Conservation (phyloP, 35 echinoderm and acorn worm genomes). For the Amphiura filiformis region DNA sequence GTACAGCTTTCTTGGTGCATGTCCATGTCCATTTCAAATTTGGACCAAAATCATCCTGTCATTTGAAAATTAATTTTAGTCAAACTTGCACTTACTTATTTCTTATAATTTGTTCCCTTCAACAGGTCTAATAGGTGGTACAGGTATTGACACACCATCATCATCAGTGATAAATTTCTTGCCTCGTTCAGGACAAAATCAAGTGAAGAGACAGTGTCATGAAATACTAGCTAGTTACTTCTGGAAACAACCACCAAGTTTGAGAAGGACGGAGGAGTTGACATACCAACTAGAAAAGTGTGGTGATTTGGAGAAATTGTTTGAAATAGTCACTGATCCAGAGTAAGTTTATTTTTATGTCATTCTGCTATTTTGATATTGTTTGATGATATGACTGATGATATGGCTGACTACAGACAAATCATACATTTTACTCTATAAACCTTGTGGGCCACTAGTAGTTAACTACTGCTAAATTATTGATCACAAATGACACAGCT, state of each 20-base stretch:
- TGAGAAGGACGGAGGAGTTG: slow-evolving; percentile 70
- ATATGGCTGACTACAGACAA: background rate
- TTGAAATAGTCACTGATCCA: slow-evolving; percentile 58
- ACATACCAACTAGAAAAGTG: slow-evolving; percentile 79
- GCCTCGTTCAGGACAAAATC: no score
- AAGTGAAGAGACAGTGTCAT: slow-evolving; percentile 27
- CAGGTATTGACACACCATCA: no score
- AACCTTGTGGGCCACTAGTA: background rate
- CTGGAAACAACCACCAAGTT: slow-evolving; percentile 41
- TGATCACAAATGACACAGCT: no score
- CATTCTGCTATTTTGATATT: background rate
- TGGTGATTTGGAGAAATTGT: slow-evolving; percentile 57
- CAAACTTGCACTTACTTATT: no score
- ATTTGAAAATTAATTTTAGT: no score
- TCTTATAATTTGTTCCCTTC: no score
- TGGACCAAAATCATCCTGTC: no score
- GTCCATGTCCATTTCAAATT: no score
- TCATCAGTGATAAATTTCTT: no score
- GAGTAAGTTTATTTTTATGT: slow-evolving; percentile 41
- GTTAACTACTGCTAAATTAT: background rate
- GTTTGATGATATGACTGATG: background rate
- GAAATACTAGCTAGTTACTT: slow-evolving; percentile 68
- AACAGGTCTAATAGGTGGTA: no score
- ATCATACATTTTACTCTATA: background rate
- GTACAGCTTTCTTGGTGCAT: no score